These are phyloP conservation scores for Phaethon lepturus DNA, from an alignment of 2,113 vertebrate genomes.

Conservation along the genomic window DNA sequence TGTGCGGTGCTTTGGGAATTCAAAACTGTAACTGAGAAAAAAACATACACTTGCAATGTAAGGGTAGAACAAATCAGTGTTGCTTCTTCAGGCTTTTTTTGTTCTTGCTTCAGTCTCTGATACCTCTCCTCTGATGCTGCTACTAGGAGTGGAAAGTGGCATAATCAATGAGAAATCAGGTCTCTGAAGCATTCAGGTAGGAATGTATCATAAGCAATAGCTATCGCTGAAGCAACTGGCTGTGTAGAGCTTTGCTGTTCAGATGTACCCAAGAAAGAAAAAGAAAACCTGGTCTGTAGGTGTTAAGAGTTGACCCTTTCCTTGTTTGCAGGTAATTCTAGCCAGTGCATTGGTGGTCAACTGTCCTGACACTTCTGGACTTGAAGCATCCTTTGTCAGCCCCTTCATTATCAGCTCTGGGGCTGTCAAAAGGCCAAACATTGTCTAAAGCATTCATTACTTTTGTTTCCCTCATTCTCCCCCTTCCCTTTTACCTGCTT, in stretches of 20 bases:
- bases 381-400: not conserved
- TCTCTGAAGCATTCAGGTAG: not conserved
- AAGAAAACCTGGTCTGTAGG: not conserved
- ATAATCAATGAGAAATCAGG: not conserved
- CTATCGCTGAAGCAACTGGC: not conserved
- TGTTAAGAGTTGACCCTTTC: not conserved
- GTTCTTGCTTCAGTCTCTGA: not conserved
- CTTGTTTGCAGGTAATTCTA: not conserved
- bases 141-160: not conserved
- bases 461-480: not conserved
- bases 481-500: not conserved
- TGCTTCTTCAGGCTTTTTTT: not conserved
- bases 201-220: not conserved
- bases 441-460: not conserved
- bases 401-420: not conserved
- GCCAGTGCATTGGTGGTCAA: not conserved
- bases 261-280: not conserved
- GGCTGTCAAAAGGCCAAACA: not conserved
- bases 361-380: not conserved
- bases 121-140: not conserved
- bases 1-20: slow-evolving; percentile 27
- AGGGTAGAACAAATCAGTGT: not conserved
- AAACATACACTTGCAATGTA: not conserved
- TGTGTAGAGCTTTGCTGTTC: not conserved
- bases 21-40: slow-evolving; percentile 6